Evolutionary conservation across 2,113 vertebrate species (phyloP).

Genomic region (Tupaia chinensis): DNA sequence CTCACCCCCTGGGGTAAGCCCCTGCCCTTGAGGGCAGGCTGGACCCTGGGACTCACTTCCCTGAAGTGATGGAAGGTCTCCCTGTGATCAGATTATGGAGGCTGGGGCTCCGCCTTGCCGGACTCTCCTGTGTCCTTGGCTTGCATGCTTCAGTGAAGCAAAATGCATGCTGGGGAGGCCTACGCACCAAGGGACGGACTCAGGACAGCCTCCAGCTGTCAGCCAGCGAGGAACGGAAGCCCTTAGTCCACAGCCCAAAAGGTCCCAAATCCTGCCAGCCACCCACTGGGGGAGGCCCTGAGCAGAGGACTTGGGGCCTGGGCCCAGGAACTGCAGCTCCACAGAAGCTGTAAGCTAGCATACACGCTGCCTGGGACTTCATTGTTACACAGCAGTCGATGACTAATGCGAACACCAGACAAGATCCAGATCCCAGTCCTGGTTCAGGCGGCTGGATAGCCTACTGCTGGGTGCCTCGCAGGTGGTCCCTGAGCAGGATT

Average conservation of each 20-base stretch:
- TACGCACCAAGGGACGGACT: too few species aligned
- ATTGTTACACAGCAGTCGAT: background rate
- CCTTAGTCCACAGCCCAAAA: background rate
- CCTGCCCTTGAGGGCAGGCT: too few species aligned
- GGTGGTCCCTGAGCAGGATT: too few species aligned
- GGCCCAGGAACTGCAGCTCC: background rate
- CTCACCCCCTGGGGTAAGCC: rapidly evolving
- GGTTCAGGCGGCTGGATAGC: too few species aligned
- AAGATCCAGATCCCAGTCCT: background rate
- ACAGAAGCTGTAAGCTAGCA: background rate
- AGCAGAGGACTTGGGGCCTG: background rate
- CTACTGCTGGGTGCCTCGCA: too few species aligned
- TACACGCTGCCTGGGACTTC: background rate
- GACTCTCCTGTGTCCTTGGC: rapidly evolving
- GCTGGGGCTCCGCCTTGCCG: rapidly evolving
- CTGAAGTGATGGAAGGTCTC: background rate
- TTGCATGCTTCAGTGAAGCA: rapidly evolving
- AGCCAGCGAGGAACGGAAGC: background rate
- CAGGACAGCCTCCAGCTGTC: background rate
- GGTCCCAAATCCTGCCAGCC: background rate
- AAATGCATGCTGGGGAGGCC: background rate
- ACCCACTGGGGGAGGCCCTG: rapidly evolving
- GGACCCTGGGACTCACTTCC: background rate
- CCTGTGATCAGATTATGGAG: rapidly evolving
- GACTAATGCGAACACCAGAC: background rate